A percentile compares a stretch with the other conserved stretches of the same genome.
These are phyloP conservation scores for Volucella inanis DNA, from an alignment of 2,888 invertebrate species.

Conservation along the genomic window DNA sequence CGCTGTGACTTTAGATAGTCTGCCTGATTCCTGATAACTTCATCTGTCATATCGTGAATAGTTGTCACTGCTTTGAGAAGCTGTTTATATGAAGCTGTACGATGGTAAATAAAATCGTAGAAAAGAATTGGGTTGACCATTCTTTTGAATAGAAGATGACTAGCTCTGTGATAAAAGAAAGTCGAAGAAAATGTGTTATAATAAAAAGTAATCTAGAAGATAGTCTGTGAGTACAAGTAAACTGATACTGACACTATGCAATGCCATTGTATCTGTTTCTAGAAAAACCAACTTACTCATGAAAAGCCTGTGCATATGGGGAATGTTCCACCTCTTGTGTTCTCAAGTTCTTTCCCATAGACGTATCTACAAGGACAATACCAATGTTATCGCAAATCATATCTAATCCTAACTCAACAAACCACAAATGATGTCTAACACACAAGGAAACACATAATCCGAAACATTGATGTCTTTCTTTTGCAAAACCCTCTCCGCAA, in stretches of 20 bases:
- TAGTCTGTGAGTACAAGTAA: no score
- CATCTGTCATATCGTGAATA: slow-evolving; percentile 79
- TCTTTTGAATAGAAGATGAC: slow-evolving; percentile 79
- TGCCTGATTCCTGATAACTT: slow-evolving; percentile 78
- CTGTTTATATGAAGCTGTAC: slow-evolving; percentile 76
- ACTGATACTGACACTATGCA: no score
- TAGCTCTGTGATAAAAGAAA: slow-evolving; percentile 74
- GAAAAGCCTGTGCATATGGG: slow-evolving; percentile 88
- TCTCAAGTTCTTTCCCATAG: slow-evolving; percentile 57
- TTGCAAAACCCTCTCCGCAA: slow-evolving; percentile 84
- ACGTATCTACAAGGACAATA: slow-evolving; percentile 41
- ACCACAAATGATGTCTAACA: slow-evolving; percentile 87
- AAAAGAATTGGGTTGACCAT: slow-evolving; percentile 81
- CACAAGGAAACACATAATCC: slow-evolving; percentile 86
- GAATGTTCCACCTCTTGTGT: slow-evolving; percentile 75
- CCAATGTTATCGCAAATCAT: not conserved
- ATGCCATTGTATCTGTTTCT: no score
- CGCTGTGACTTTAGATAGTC: slow-evolving; percentile 37
- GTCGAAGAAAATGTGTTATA: not conserved
- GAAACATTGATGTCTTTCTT: slow-evolving; percentile 82
- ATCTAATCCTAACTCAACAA: slow-evolving; percentile 68
- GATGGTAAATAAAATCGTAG: slow-evolving; percentile 79
- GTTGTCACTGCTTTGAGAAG: slow-evolving; percentile 76
- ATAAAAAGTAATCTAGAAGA: not conserved
- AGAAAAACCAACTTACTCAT: slow-evolving; percentile 85